Evolutionary conservation across 2,797 vertebrate species (phyloP).

Genomic region (Brachyrhaphis roseni): DNA sequence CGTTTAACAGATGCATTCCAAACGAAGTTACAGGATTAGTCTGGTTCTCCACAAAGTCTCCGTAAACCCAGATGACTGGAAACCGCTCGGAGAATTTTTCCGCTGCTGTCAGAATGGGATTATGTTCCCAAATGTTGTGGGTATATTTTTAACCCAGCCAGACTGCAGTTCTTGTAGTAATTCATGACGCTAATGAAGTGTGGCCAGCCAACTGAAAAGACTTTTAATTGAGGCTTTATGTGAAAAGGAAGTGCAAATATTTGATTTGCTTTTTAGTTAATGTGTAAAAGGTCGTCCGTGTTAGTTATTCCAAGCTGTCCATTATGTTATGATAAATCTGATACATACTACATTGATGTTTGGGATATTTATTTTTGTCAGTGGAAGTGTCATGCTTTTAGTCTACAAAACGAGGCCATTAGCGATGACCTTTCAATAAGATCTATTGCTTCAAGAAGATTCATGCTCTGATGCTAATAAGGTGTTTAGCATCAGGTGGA

Average conservation of each 20-base stretch:
- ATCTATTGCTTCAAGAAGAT: not conserved
- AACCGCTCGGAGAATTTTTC: conserved; percentile 8
- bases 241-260: not conserved
- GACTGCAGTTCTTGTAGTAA: not conserved
- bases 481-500: not conserved
- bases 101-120: not conserved
- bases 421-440: not conserved
- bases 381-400: not conserved
- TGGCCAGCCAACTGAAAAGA: not conserved
- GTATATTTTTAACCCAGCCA: not conserved
- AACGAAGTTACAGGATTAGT: conserved; percentile 27
- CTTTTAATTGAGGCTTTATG: not conserved
- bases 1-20: conserved; percentile 34
- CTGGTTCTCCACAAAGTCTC: conserved; percentile 24
- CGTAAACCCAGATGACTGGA: conserved; percentile 3
- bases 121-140: conserved; percentile 13
- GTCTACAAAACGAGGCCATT: not conserved
- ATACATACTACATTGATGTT: not conserved
- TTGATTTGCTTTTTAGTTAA: not conserved
- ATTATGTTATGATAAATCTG: not conserved
- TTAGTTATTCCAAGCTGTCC: not conserved
- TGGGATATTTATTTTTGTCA: not conserved
- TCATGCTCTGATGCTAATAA: not conserved
- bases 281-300: no score
- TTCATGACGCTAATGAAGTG: not conserved